phyloP scores from a whole-genome alignment of 2,888 invertebrate genomes.

The Trichacis sp. region DNA sequence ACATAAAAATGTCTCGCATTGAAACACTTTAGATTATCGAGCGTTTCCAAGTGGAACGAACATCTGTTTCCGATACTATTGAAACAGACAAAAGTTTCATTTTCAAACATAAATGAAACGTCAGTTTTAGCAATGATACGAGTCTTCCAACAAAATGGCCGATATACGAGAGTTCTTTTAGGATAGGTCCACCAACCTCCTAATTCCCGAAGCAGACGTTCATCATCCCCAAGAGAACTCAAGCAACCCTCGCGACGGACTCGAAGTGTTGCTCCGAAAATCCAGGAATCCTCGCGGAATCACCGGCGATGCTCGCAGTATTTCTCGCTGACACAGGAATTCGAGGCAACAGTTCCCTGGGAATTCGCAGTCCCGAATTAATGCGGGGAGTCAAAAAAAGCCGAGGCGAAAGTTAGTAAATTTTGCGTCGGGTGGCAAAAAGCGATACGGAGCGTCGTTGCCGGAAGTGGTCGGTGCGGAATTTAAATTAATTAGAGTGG shows the following conservation, averaged over 20 bases:
- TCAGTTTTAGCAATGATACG: no score
- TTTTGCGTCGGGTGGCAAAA: constrained; percentile 21
- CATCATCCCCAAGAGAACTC: no score
- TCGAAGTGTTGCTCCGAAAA: constrained; percentile 50
- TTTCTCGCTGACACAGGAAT: constrained; percentile 34
- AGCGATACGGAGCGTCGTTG: constrained; percentile 39
- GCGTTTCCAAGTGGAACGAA: no score
- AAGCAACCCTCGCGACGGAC: constrained; percentile 51
- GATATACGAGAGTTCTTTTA: no score
- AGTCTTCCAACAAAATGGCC: no score
- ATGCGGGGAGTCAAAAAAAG: not conserved
- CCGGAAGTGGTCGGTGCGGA: constrained; percentile 48
- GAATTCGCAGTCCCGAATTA: not conserved
- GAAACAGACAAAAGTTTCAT: no score
- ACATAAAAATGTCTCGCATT: no score
- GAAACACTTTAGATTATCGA: no score
- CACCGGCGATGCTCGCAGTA: constrained; percentile 35
- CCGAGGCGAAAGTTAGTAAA: no score
- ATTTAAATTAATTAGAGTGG: constrained; percentile 58
- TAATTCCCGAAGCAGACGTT: constrained; percentile 50
- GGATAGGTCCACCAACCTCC: no score
- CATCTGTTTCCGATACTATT: no score
- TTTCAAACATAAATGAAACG: no score
- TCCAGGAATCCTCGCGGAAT: constrained; percentile 39
- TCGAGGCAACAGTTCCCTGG: constrained; percentile 19